Base-by-base conservation (phyloP, 2,888 invertebrate species). In the Nomada ruficornis region DNA sequence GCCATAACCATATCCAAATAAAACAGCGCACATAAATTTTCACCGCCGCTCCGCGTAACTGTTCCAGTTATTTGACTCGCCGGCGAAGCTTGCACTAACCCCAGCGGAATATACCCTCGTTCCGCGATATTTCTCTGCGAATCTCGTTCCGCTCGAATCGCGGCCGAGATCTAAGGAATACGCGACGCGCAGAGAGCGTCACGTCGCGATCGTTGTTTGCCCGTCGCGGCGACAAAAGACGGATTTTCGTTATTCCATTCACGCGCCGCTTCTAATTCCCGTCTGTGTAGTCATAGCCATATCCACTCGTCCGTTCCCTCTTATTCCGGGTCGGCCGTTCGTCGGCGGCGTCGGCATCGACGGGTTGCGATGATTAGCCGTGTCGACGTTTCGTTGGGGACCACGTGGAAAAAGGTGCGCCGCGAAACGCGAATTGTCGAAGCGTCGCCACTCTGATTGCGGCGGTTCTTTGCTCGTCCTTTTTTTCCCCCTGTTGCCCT, bases 381-480 rank as follows among this genome's bases (percentile, higher is more conserved):
- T 77, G 11, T 71, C 64, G 67, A 65, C 69, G 81, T 86, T 86
- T 81, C 85, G 80, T 73, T 70, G 52, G 47, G 44, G 73, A 67
- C 63, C 63, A 10, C 60, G 44, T n/a, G 76, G 52, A 72, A 81
- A 86, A 84, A 50, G 62, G 55, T 54, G 36, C 20, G 71, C n/a
- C 23, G 83, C 86, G 86, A 88, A 89, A 89, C 85, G 87, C 76
- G 88, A 90, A 88, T 90, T 89, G 89, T 89, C 84, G 71, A 82
- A 70, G 71, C 85, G 80, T 77, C 81, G 73, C 68, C 77, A 64
- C 81, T 82, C 77, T 86, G 89, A 90, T 91, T 89, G 87, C 87
- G 77, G 77, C 63, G 82, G 52, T 90, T 86, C 77, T 80, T 79
- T 83, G 69, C 82, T 64, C 44, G 60, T 65, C 69, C 77, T 77